phyloP scores from a whole-genome alignment of 2,888 invertebrate genomes.

The Acanthosepion pharaonis region DNA sequence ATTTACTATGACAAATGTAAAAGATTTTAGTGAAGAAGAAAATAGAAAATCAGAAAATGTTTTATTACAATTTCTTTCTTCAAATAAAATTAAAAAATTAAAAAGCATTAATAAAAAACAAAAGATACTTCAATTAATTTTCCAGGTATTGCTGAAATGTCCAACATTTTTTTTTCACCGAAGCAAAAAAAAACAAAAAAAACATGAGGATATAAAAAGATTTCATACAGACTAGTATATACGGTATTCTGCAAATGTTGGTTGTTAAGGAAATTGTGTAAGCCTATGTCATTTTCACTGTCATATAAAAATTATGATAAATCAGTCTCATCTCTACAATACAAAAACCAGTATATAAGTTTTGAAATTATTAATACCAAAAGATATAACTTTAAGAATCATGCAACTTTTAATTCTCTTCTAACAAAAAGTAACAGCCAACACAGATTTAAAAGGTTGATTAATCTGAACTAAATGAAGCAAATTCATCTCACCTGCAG shows the following conservation, averaged over 20 bases:
- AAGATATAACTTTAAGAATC: not conserved
- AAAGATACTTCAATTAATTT: not conserved
- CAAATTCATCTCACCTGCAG: conserved; percentile 67
- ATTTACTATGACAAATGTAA: not conserved
- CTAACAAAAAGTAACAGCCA: not conserved
- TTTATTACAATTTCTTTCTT: not conserved
- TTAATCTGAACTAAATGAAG: not conserved
- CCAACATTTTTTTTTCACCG: no score
- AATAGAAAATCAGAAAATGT: not conserved
- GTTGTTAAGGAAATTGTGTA: no score
- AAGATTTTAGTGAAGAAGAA: not conserved
- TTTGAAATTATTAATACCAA: not conserved
- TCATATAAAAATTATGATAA: not conserved
- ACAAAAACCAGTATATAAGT: not conserved
- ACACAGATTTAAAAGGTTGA: not conserved
- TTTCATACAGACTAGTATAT: not conserved
- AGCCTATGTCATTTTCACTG: not conserved
- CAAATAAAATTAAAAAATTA: not conserved
- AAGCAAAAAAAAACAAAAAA: no score
- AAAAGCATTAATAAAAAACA: not conserved
- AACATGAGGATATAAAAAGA: no score
- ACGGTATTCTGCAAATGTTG: not conserved
- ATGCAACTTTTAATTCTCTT: not conserved
- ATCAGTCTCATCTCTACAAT: not conserved
- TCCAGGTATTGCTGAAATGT: not conserved